Evolutionary conservation across 2,888 invertebrate species (phyloP).

Genomic region (Galeopsomyia nigrocyanea): DNA sequence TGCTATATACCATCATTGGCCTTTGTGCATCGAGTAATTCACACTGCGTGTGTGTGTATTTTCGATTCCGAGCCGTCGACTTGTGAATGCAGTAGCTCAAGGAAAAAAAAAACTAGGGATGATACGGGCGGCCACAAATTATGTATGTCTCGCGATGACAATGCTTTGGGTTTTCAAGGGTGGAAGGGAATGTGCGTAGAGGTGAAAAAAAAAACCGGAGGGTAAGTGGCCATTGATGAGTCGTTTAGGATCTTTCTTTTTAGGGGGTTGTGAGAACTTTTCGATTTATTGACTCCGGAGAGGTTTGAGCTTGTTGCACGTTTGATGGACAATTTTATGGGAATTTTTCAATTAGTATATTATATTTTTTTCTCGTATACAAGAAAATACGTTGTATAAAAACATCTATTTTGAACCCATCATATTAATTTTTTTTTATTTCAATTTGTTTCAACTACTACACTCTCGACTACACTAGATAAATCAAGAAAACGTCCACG

Average conservation of each 20-base stretch:
- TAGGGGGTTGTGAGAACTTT: slow-evolving; percentile 25
- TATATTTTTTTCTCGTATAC: too few relatives aligned
- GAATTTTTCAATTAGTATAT: too few relatives aligned
- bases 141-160: slow-evolving; percentile 40
- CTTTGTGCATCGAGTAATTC: slow-evolving; percentile 38
- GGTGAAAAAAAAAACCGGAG: slow-evolving; percentile 10
- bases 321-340: neutral
- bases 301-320: slow-evolving; percentile 4
- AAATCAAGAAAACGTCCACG: too few relatives aligned
- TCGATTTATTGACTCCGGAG: slow-evolving; percentile 33
- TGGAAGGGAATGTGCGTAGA: neutral
- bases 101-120: slow-evolving; percentile 40
- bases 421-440: too few relatives aligned
- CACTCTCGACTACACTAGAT: too few relatives aligned
- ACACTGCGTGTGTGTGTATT: slow-evolving; percentile 44
- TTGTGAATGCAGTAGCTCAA: slow-evolving; percentile 1
- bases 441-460: too few relatives aligned
- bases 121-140: slow-evolving; percentile 48
- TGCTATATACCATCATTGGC: slow-evolving; percentile 47
- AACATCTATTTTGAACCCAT: too few relatives aligned
- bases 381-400: too few relatives aligned
- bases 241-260: slow-evolving; percentile 24
- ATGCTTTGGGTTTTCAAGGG: slow-evolving; percentile 34
- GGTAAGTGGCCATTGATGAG: slow-evolving; percentile 45
- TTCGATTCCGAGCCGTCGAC: slow-evolving; percentile 35